Conservation (phyloP, 2,113 vertebrate genomes). For the Gallinago paraguaiae region DNA sequence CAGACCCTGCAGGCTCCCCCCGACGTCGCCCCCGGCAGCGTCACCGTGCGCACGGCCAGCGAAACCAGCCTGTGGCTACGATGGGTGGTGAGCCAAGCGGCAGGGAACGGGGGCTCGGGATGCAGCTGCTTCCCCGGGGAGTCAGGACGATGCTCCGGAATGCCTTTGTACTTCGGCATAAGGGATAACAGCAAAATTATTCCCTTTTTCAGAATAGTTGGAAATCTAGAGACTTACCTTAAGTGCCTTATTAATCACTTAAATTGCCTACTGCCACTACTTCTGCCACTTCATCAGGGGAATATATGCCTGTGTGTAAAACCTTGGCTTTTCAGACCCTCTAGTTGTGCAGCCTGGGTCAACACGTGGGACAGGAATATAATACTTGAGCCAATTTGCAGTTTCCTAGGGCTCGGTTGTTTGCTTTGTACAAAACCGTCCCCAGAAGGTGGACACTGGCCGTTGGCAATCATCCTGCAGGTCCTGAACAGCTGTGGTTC, state of each 20-base stretch:
- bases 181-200: not conserved
- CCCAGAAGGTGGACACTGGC: not conserved
- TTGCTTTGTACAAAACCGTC: not conserved
- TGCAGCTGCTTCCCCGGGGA: not conserved
- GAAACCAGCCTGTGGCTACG: constrained; percentile 89
- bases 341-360: not conserved
- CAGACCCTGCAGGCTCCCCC: constrained; percentile 93
- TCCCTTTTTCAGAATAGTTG: not conserved
- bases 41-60: constrained; percentile 86
- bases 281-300: not conserved
- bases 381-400: not conserved
- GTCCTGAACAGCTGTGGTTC: not conserved
- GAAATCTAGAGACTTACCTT: not conserved
- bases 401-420: not conserved
- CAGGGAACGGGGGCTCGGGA: not conserved
- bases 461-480: not conserved
- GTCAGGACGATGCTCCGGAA: not conserved
- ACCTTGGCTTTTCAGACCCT: not conserved
- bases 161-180: rapidly evolving
- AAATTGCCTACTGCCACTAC: not conserved
- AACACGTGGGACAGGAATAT: not conserved
- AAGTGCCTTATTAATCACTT: constrained; percentile 17
- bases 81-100: constrained; percentile 84
- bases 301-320: not conserved
- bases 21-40: constrained; percentile 82